A percentile compares a stretch with the other conserved stretches of the same genome.
phyloP scores from a whole-genome alignment of 2,888 invertebrate genomes.

The Phytoseiulus persimilis region DNA sequence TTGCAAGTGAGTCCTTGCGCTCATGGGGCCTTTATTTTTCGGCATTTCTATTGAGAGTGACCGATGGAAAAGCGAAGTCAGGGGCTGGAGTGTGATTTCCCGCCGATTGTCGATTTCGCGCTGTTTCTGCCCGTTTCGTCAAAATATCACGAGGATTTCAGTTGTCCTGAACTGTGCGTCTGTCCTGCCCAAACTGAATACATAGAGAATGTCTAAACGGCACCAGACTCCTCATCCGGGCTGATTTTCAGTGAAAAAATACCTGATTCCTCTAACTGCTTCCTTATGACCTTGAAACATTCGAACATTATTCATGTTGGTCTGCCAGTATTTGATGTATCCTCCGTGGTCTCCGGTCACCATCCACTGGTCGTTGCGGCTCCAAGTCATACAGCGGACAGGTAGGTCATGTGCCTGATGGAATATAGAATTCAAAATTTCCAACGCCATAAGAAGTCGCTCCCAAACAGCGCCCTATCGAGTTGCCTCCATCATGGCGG shows the following conservation, averaged over 20 bases:
- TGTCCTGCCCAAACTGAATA: not conserved
- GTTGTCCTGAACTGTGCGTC: not conserved
- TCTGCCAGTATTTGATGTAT: slow-evolving; percentile 99
- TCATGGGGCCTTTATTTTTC: not conserved
- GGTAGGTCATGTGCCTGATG: slow-evolving; percentile 93
- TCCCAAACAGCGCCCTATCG: too few species aligned
- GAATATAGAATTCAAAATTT: not conserved
- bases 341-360: slow-evolving; percentile 97
- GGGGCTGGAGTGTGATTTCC: too few species aligned
- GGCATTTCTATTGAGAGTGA: not conserved
- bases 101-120: too few species aligned
- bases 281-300: slow-evolving; percentile 99
- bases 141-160: not conserved
- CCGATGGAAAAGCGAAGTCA: too few species aligned
- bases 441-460: slow-evolving; percentile 21
- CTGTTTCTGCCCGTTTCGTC: not conserved
- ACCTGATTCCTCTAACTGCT: slow-evolving; percentile 95
- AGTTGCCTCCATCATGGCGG: too few species aligned
- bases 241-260: slow-evolving; percentile 47
- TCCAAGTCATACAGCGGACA: slow-evolving; percentile 99
- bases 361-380: slow-evolving; percentile 99
- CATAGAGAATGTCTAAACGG: not conserved
- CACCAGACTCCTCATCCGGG: not conserved
- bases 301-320: slow-evolving; percentile 99
- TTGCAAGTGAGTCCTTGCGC: not conserved